Base-by-base conservation (phyloP, 2,888 invertebrate genomes). In the Tholera decimalis region DNA sequence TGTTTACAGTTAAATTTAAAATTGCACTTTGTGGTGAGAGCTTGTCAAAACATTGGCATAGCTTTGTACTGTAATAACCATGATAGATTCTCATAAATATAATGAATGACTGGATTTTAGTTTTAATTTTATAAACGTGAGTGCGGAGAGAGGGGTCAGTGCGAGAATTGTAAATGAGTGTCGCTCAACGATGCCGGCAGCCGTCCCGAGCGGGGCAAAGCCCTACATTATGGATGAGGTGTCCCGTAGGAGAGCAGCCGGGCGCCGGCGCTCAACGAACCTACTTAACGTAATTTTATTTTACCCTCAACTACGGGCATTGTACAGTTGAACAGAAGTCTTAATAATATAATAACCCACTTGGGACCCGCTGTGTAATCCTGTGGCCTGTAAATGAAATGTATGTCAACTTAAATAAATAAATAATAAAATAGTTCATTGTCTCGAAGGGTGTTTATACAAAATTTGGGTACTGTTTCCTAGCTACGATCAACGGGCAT, bases 161-260 rank as follows among this genome's bases (percentile, higher is more conserved):
- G 18, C 20, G n/a, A 15, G 56, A 22, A 3, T 56, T 39, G 22
- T 50, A 64, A 49, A 49, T 49, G 39, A 20, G 11, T 28, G 20
- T 15, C 20, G 35, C 15, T n/a, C n/a, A n/a, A n/a, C 35, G 15
- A 15, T 30, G 28, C 28, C 28, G 28, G 6, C 8, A 13, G 35
- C 35, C 15, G 30, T 13, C 22, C 18, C 22, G 28, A n/a, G 49
- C 22, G 41, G 46, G 22, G 41, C 35, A 15, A 4, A 49, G n/a
- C 18, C 54, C 56, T 60, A 61, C 72, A 67, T 76, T 76, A 77
- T 72, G 72, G 37, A 77, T 79, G 63, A 76, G 47, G 28, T 43
- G 39, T 47, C 35, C 65, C 35, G n/a, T 26, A 33, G 26, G 22
- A 43, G 44, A 33, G 44, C 26, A 59, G 55, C 18, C 53, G 20